Base-by-base conservation (phyloP, 2,888 invertebrate species). In the Tenthredo distinguenda region DNA sequence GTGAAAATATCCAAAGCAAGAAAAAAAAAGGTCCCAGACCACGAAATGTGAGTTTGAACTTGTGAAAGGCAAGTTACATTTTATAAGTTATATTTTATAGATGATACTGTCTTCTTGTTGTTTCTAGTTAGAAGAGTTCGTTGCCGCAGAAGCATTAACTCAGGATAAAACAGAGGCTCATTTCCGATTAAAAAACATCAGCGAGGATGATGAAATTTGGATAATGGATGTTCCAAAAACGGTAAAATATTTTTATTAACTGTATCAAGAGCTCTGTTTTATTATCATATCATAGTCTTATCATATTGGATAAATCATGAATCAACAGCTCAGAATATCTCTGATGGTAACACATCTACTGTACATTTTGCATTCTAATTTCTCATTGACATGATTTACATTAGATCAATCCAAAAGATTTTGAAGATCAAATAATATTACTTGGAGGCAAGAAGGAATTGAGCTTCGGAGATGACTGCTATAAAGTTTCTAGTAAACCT, bases 151-250 rank as follows among this genome's bases (percentile, higher is more conserved):
- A 84, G 72, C 31, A 1, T 76, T 88, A 71, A 58, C 18, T 21
- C 43, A 47, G 47, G 55, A 47, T 62, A 65, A 74, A n/a, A 74
- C 58, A 12, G 26, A 85, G 34, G 81, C 86, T 74, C 86, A 87
- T 55, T 87, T 87, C 37, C 34, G 31, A 26, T 74, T 87, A 18
- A 84, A 85, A 21, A 85, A 88, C 0, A 58, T 88, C 10, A 37
- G 31, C 83, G 84, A 85, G 34, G 87, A 87, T 84, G 89, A 89
- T 62, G 89, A 89, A 87, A 55, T 89, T 26, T 89, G 87, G 86
- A 34, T 89, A 21, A 62, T 89, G 81, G 87, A 89, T 74, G 86
- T 89, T 84, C 89, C 89, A 68, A 85, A 74, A 84, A 87, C 86
- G 55, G 89, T 89, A 87, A 86, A 83, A 79, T n/a, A n/a, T 18